A percentile compares a stretch with the other conserved stretches of the same genome.
Evolutionary conservation across 2,797 vertebrate species (phyloP).

Genomic region (Pipistrellus kuhlii): DNA sequence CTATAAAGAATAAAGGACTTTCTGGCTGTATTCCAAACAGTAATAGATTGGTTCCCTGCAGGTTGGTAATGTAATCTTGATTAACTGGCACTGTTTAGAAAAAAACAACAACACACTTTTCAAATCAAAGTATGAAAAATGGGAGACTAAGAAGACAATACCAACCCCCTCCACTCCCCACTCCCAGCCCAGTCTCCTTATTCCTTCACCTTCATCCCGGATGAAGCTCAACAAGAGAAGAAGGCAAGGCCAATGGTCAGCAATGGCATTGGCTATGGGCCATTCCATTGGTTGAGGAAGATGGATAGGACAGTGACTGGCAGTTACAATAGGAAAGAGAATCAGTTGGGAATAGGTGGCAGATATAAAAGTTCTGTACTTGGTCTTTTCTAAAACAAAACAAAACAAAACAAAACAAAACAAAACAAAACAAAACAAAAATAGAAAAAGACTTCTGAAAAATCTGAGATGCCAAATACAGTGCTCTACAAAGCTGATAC

Average conservation of each 20-base stretch:
- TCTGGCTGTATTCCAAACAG: neutral
- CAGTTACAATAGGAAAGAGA: neutral
- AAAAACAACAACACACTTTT: neutral
- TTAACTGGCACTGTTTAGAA: neutral
- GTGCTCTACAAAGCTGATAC: neutral
- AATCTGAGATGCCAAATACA: neutral
- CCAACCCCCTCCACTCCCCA: fast-evolving
- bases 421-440: neutral
- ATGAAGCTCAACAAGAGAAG: neutral
- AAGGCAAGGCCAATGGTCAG: neutral
- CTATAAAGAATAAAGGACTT: neutral
- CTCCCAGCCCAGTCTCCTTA: neutral
- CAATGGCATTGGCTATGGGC: fast-evolving
- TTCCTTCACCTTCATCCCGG: fast-evolving
- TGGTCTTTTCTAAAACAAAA: neutral
- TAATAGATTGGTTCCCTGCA: neutral
- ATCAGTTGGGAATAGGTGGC: neutral
- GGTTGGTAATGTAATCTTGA: neutral
- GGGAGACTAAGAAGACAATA: neutral
- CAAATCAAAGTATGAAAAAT: neutral
- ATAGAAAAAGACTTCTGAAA: neutral
- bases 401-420: neutral
- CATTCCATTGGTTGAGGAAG: neutral
- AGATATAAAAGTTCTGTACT: neutral
- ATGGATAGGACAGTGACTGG: neutral